Evolutionary conservation across 2,113 vertebrate species (phyloP).

Genomic region (Cryptomyrus ogoouensis): DNA sequence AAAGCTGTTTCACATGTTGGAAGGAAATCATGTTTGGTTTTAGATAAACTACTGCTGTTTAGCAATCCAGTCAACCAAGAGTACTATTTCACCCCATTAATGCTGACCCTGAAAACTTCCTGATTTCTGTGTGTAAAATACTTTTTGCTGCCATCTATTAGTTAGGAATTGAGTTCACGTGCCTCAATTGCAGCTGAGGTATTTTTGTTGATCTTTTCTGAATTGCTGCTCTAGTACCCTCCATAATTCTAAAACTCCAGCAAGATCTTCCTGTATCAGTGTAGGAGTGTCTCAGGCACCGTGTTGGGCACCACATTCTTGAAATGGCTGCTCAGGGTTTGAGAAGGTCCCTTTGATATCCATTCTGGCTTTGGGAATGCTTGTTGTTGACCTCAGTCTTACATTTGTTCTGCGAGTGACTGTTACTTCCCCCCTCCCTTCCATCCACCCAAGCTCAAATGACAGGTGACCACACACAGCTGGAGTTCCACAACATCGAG

Average conservation of each 20-base stretch:
- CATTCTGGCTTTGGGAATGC: neutral
- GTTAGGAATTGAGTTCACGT: neutral
- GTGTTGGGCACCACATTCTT: neutral
- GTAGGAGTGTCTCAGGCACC: neutral
- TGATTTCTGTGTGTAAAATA: neutral
- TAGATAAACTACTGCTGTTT: neutral
- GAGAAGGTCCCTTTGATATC: neutral
- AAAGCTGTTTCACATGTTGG: neutral
- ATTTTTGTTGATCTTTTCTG: neutral
- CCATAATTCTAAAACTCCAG: neutral
- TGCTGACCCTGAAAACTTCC: neutral
- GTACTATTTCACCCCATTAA: neutral
- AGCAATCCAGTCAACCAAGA: neutral
- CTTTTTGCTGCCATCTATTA: neutral
- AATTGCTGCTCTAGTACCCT: neutral
- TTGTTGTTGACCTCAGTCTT: neutral
- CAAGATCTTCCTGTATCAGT: neutral
- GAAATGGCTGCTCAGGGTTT: neutral
- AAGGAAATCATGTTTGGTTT: neutral
- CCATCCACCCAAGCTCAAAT: constrained; percentile 77
- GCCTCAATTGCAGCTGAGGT: neutral
- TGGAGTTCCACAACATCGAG: constrained; percentile 99
- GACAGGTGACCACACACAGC: constrained; percentile 91
- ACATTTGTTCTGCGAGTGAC: neutral
- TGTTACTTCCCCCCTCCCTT: constrained; percentile 6